phyloP scores from a whole-genome alignment of 1,140 invertebrate genomes.

The Cyclina sinensis region DNA sequence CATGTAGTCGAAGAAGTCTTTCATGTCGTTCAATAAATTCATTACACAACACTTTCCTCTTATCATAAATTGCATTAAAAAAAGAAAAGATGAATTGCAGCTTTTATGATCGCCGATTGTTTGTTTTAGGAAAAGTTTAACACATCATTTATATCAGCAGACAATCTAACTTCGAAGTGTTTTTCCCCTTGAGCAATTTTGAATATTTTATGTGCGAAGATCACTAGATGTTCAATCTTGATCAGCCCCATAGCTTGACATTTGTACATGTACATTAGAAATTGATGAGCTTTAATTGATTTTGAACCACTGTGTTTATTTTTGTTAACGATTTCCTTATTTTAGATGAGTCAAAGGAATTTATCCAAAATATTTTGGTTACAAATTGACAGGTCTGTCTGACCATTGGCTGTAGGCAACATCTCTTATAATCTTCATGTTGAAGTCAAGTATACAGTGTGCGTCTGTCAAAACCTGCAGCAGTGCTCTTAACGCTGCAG shows the following conservation, averaged over 20 bases:
- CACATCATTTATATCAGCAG: conserved; percentile 1
- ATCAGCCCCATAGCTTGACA: not conserved
- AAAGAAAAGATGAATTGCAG: too few relatives aligned
- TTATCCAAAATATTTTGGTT: not conserved
- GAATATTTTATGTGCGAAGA: conserved; percentile 42
- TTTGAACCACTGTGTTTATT: not conserved
- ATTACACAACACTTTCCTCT: too few relatives aligned
- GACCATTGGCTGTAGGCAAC: not conserved
- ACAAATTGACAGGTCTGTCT: not conserved
- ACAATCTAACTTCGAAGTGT: conserved; percentile 30
- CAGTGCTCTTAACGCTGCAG: too few relatives aligned
- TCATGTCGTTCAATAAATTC: too few relatives aligned
- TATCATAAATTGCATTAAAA: too few relatives aligned
- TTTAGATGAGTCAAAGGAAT: not conserved
- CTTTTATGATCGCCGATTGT: not conserved
- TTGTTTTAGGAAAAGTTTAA: not conserved
- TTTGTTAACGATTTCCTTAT: conserved; percentile 34
- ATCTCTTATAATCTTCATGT: not conserved
- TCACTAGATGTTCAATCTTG: conserved; percentile 21
- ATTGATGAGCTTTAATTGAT: conserved; percentile 56
- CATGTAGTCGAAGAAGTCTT: too few relatives aligned
- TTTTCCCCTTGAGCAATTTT: conserved; percentile 43
- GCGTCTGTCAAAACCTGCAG: too few relatives aligned
- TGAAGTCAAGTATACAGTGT: too few relatives aligned
- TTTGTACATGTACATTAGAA: conserved; percentile 35